Base-by-base conservation (phyloP, 2,888 invertebrate genomes). In the Scrobipalpa costella region DNA sequence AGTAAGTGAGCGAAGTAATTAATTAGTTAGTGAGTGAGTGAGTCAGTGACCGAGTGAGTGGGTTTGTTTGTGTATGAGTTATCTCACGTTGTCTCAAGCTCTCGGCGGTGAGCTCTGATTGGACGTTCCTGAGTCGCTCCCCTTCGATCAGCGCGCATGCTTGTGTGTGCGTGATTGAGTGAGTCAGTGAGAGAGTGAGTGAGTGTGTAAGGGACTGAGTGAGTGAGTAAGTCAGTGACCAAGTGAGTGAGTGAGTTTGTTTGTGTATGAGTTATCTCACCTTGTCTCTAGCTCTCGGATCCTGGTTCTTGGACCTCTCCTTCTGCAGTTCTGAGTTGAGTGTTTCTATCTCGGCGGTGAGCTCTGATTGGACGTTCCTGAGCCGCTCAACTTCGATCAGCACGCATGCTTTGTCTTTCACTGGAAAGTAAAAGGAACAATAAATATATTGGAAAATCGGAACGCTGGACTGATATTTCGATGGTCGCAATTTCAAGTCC, bases 401-500 rank as follows among this genome's bases (percentile, higher is more conserved):
- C 13, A 96, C 93, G 67, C 95, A 94, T 0, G 95, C 95, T 83
- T 96, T 96, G 75, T 96, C 96, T 83, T 95, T 95, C 95, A 96
- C 96, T 96, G 65, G 8, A 61, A 52, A 0, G 3, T 7, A 21
- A 7, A 9, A 33, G 2, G 47, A 5, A 60, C 7, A 50, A 58
- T n/a, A 34, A 27, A 19, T 34, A 49, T 15, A 13, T 44, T 6
- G 49, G 17, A n/a, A 6, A 40, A 40, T 40, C 11, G 13, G n/a
- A 8, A 6, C n/a, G 34, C 7, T 34, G 5, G n/a, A n/a, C n/a
- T n/a, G n/a, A n/a, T n/a, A n/a, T n/a, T n/a, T n/a, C n/a, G n/a
- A n/a, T n/a, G n/a, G n/a, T n/a, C n/a, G n/a, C n/a, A n/a, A 27
- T 27, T 27, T 27, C 5, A 27, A 27, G n/a, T n/a, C 27, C 38